Base-by-base conservation (phyloP, 2,797 vertebrate species). In the Hipposideros larvatus region DNA sequence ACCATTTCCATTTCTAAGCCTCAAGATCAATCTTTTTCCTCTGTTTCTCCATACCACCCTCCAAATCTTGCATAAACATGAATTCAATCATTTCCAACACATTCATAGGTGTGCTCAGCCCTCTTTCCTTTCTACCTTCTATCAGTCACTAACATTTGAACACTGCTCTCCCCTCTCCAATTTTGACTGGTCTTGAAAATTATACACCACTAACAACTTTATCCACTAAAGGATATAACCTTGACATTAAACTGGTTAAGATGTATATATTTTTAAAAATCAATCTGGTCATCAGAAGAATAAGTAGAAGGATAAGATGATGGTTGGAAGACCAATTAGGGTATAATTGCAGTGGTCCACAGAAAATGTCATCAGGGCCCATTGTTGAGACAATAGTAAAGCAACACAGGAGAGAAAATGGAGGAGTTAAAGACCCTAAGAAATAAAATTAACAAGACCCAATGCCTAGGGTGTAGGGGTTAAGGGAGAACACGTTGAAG, bases 11-110 rank as follows among this genome's bases (percentile, higher is more conserved):
- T 90, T 92, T 73, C 80, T 57, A 34, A 94, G 73, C 41, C 13
- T 86, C 63, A 34, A 96, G 28, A 94, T 92, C 61, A 94, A 89
- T 91, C 87, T 80, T 92, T 74, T 75, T 26, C 18, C 31, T 65
- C 65, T 43, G 11, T 31, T 63, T 63, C 55, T 70, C 59, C 37
- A 55, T 6, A 13, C 51, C 66, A 16, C 26, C 48, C 70, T 94
- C n/a, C 31, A 73, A 89, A 46, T 51, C 13, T 68, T 70, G 41
- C 55, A 87, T 37, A 31, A 51, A 66, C 18, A 75, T 18, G 75
- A 94, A 87, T 48, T 18, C 46, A 28, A 5, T 68, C 34, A 43
- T 78, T 87, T 75, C 82, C 79, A 48, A 87, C 43, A 28, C 10
- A 13, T 18, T 57, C 28, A 1, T 14, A 18, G 37, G 26, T 26